Conservation (phyloP, 2,113 vertebrate genomes). For the Aptenodytes patagonicus region DNA sequence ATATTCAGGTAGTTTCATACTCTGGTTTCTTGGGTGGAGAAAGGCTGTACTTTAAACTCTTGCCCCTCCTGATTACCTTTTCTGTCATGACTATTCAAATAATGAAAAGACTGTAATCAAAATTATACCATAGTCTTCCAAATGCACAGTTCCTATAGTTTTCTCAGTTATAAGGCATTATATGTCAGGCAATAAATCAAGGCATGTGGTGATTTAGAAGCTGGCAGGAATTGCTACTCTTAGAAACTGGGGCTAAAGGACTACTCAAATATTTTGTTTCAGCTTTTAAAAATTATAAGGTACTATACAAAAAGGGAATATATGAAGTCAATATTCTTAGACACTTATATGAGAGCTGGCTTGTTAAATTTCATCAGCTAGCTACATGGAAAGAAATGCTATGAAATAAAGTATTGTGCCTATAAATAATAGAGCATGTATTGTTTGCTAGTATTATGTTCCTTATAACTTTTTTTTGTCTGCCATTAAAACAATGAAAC, state of each 20-base stretch:
- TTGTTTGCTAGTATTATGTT: neutral
- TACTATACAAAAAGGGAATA: neutral
- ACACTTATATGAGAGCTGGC: neutral
- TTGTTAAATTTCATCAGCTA: conserved; percentile 19
- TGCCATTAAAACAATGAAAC: conserved; percentile 6
- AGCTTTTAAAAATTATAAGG: neutral
- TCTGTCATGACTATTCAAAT: neutral
- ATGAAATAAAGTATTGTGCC: neutral
- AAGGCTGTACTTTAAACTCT: neutral
- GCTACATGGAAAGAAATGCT: neutral
- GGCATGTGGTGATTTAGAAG: neutral
- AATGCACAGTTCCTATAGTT: neutral
- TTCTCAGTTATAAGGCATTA: neutral
- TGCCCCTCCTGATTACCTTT: neutral
- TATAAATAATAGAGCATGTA: conserved; percentile 1
- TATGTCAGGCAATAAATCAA: neutral
- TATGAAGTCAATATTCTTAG: neutral
- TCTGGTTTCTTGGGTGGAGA: neutral
- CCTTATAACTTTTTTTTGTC: neutral
- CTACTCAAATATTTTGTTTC: conserved; percentile 36
- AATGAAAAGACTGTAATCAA: conserved; percentile 16
- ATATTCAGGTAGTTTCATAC: neutral
- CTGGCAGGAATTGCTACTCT: neutral
- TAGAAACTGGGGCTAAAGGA: neutral
- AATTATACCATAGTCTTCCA: neutral